These are phyloP conservation scores for Morpho achilles DNA, from an alignment of 2,888 invertebrate genomes.

Conservation along the genomic window DNA sequence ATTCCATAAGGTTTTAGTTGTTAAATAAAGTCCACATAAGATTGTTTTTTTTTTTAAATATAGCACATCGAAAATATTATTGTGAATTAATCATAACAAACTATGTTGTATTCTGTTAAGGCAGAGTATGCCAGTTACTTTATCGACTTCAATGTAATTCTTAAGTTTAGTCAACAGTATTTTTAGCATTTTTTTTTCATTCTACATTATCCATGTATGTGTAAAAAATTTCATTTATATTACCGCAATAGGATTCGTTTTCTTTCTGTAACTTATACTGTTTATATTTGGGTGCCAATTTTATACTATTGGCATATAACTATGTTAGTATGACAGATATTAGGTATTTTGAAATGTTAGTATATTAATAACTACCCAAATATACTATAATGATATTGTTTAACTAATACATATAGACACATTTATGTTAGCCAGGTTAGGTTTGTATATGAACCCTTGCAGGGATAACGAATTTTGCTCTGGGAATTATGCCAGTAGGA, in stretches of 20 bases:
- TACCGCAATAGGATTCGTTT: slow-evolving; percentile 5
- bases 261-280: slow-evolving; percentile 1
- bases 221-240: slow-evolving; percentile 5
- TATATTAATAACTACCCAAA: slow-evolving; percentile 38
- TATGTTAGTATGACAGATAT: slow-evolving; percentile 19
- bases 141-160: slow-evolving; percentile 14
- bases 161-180: slow-evolving; percentile 30
- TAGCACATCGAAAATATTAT: slow-evolving; percentile 30
- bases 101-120: slow-evolving; percentile 1
- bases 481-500: not conserved
- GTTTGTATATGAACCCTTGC: slow-evolving; percentile 16
- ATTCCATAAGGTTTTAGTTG: slow-evolving; percentile 38
- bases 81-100: slow-evolving; percentile 8
- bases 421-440: slow-evolving; percentile 42
- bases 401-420: slow-evolving; percentile 58
- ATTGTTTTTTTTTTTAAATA: slow-evolving; percentile 24
- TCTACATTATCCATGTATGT: slow-evolving; percentile 7
- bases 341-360: slow-evolving; percentile 26
- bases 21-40: slow-evolving; percentile 27
- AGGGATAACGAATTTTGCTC: slow-evolving; percentile 4
- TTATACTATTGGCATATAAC: slow-evolving; percentile 21
- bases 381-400: slow-evolving; percentile 55
- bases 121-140: slow-evolving; percentile 6
- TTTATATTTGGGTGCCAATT: slow-evolving; percentile 23
- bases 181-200: slow-evolving; percentile 26